Evolutionary conservation across 2,888 invertebrate genomes (phyloP).

Genomic region (Blastobasis adustella): DNA sequence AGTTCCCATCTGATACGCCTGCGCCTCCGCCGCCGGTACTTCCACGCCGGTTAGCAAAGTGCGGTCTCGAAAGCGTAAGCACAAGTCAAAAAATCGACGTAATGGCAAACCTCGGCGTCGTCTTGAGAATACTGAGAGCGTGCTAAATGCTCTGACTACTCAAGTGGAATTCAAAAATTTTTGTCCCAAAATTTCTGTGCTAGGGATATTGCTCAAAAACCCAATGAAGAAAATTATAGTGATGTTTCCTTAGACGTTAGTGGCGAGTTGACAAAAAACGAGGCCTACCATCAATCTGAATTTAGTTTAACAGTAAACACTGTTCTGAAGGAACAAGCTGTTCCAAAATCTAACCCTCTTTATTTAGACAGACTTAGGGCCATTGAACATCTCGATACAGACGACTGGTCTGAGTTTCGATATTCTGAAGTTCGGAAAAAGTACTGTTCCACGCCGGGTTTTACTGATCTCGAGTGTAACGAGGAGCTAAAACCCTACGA

Average conservation of each 20-base stretch:
- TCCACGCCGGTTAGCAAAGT: too few relatives aligned
- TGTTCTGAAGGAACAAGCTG: too few relatives aligned
- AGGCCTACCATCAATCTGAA: not conserved
- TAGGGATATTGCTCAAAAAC: not conserved
- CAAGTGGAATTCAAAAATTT: not conserved
- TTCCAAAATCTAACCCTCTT: too few relatives aligned
- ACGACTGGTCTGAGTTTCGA: not conserved
- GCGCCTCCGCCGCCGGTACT: too few relatives aligned
- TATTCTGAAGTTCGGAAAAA: not conserved
- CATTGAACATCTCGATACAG: not conserved
- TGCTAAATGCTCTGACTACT: too few relatives aligned
- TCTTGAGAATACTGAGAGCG: not conserved
- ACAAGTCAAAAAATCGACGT: too few relatives aligned
- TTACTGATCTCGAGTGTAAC: not conserved
- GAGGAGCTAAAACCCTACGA: conserved; percentile 2
- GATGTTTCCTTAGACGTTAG: too few relatives aligned
- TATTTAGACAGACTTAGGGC: too few relatives aligned
- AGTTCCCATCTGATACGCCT: too few relatives aligned
- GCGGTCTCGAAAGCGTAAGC: not conserved
- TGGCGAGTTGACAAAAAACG: too few relatives aligned
- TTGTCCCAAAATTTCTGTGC: not conserved
- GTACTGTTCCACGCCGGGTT: not conserved
- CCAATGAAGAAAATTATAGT: too few relatives aligned
- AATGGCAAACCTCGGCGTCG: not conserved
- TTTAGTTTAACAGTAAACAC: not conserved